A percentile compares a stretch with the other conserved stretches of the same genome.
These are phyloP conservation scores for Drosophila quinaria DNA, from an alignment of 2,888 invertebrate species.

Conservation along the genomic window DNA sequence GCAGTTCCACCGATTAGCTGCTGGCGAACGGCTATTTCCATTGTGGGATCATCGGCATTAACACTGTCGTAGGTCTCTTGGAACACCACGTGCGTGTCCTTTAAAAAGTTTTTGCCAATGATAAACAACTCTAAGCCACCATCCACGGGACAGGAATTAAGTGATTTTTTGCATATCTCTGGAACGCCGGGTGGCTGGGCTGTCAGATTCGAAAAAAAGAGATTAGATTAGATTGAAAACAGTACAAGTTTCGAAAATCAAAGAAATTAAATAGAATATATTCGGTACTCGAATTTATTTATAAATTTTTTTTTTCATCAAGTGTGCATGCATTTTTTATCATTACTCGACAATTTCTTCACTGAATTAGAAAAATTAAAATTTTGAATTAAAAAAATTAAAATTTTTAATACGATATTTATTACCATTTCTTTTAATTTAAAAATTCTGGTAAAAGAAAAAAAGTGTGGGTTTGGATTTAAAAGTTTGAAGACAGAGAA, in stretches of 20 bases:
- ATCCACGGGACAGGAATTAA: slow-evolving; percentile 91
- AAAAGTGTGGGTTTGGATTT: too few species aligned
- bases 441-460: too few species aligned
- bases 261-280: not conserved
- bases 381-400: too few species aligned
- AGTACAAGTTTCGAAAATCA: not conserved
- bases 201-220: slow-evolving; percentile 80
- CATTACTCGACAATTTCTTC: too few species aligned
- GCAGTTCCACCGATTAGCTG: slow-evolving; percentile 86
- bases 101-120: slow-evolving; percentile 96
- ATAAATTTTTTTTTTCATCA: too few species aligned
- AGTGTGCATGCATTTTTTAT: too few species aligned
- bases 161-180: slow-evolving; percentile 95
- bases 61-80: slow-evolving; percentile 83
- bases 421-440: too few species aligned
- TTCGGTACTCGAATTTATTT: too few species aligned
- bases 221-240: not conserved
- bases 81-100: slow-evolving; percentile 95
- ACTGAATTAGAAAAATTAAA: too few species aligned
- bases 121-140: slow-evolving; percentile 95
- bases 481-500: too few species aligned
- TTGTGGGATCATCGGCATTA: slow-evolving; percentile 66
- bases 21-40: slow-evolving; percentile 79
- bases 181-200: slow-evolving; percentile 97
- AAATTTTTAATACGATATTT: too few species aligned